These are phyloP conservation scores for Cepaea nemoralis DNA, from an alignment of 1,140 invertebrate genomes.

Conservation along the genomic window DNA sequence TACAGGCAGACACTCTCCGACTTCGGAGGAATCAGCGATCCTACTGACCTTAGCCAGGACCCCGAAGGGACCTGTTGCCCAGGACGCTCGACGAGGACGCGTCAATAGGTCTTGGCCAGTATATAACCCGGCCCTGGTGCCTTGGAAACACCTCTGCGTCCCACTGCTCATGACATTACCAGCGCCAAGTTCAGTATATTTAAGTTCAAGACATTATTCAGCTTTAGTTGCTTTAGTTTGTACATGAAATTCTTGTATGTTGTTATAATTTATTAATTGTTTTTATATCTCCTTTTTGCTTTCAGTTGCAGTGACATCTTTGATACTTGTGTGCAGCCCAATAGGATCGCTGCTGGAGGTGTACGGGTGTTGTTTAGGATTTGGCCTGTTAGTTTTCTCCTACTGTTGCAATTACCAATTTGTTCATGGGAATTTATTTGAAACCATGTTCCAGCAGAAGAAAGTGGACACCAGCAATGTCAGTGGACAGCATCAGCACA, in stretches of 20 bases:
- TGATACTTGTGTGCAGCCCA: conserved; percentile 37
- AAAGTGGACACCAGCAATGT: background rate
- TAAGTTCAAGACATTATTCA: background rate
- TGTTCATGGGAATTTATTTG: background rate
- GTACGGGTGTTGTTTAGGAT: conserved; percentile 29
- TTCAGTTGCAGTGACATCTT: conserved; percentile 19
- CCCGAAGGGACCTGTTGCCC: too few relatives aligned
- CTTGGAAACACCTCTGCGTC: background rate
- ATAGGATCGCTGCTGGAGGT: conserved; percentile 23
- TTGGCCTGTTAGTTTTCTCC: conserved; percentile 12
- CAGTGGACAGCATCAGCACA: background rate
- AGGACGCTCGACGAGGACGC: too few relatives aligned
- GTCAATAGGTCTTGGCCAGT: too few relatives aligned
- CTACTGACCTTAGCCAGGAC: too few relatives aligned
- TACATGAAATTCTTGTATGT: background rate
- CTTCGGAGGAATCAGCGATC: too few relatives aligned
- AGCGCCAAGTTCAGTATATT: background rate
- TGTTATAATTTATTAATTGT: background rate
- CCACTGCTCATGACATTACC: too few relatives aligned
- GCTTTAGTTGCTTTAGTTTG: background rate
- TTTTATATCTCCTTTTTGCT: background rate
- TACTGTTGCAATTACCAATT: conserved; percentile 14
- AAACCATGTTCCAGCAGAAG: background rate
- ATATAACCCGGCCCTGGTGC: too few relatives aligned
- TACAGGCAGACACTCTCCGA: too few relatives aligned